phyloP scores from a whole-genome alignment of 2,888 invertebrate species.

The Dicyrtoma fusca region DNA sequence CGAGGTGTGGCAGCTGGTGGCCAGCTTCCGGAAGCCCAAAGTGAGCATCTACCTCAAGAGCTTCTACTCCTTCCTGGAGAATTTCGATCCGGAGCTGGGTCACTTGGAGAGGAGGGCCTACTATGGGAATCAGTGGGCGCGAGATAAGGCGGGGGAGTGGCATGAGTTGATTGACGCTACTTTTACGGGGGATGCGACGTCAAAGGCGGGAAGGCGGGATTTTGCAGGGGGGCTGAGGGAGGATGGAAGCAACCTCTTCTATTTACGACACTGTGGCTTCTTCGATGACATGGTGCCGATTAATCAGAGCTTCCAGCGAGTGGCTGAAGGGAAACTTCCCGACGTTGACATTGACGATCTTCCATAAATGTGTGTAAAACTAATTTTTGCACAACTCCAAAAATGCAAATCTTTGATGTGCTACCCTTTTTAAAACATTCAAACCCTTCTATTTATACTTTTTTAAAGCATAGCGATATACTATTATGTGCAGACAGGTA shows the following conservation, averaged over 20 bases:
- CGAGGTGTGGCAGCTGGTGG: constrained; percentile 46
- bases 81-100: constrained; percentile 49
- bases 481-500: too few relatives aligned
- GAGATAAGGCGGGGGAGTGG: constrained; percentile 42
- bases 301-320: constrained; percentile 35
- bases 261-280: constrained; percentile 51
- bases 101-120: constrained; percentile 41
- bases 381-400: too few relatives aligned
- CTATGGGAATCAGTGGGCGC: constrained; percentile 48
- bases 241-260: constrained; percentile 39
- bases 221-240: constrained; percentile 42
- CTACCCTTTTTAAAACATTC: too few relatives aligned
- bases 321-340: constrained; percentile 16
- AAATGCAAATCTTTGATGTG: too few relatives aligned
- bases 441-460: too few relatives aligned
- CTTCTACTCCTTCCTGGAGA: constrained; percentile 41
- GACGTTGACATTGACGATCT: constrained; percentile 23
- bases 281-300: constrained; percentile 42
- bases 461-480: too few relatives aligned
- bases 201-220: constrained; percentile 42
- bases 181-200: constrained; percentile 49
- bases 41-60: constrained; percentile 18
- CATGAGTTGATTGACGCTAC: constrained; percentile 40
- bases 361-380: too few relatives aligned
- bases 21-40: constrained; percentile 48